Conservation (phyloP, 2,113 vertebrate species). For the Tretioscincus oriximinensis region DNA sequence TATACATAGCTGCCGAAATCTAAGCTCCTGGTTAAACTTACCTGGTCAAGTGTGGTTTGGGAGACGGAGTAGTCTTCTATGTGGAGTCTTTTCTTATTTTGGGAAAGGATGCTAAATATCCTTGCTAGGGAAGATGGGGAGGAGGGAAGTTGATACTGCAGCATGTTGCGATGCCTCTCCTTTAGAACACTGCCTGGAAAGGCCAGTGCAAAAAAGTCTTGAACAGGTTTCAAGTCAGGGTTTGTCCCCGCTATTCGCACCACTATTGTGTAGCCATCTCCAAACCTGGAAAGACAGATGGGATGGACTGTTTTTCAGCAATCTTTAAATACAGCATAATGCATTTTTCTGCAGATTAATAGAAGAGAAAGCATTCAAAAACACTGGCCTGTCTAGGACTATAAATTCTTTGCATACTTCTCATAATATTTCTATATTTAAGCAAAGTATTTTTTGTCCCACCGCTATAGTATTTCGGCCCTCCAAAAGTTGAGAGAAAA, state of each 20-base stretch:
- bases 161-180: conserved; percentile 93
- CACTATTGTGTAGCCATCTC: conserved; percentile 96
- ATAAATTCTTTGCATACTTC: neutral
- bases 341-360: neutral
- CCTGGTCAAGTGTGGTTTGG: conserved; percentile 98
- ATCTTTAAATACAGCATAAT: neutral
- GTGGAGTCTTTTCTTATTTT: conserved; percentile 86
- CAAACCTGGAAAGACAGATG: conserved; percentile 79
- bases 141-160: conserved; percentile 95
- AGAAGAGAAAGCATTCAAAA: neutral
- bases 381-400: neutral
- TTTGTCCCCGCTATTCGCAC: conserved; percentile 87
- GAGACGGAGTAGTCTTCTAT: conserved; percentile 98
- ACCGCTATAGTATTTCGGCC: too few relatives aligned
- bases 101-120: conserved; percentile 93
- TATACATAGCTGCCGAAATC: neutral
- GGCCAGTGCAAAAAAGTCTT: conserved; percentile 91
- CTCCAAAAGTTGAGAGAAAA: too few relatives aligned
- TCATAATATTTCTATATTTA: neutral
- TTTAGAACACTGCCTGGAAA: conserved; percentile 92
- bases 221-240: conserved; percentile 87
- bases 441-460: neutral
- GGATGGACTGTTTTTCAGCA: neutral
- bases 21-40: conserved; percentile 66
- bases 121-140: conserved; percentile 86